Conservation (phyloP, 2,888 invertebrate genomes). For the Calameuta pallipes region DNA sequence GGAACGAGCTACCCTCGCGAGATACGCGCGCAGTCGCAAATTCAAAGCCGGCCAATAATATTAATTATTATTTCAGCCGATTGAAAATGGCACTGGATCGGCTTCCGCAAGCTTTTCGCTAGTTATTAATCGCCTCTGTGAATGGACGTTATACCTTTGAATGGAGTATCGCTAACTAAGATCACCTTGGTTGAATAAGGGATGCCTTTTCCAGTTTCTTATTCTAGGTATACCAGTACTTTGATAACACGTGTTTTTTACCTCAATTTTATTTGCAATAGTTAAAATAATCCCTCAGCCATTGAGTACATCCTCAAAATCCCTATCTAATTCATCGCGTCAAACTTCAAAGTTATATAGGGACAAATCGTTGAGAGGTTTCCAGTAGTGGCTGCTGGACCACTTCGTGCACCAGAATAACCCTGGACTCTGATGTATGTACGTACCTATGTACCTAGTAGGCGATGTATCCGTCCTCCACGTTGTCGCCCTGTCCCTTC, state of each 20-base stretch:
- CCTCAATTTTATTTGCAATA: background rate
- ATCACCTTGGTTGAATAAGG: background rate
- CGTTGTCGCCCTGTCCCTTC: background rate
- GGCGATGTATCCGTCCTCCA: background rate
- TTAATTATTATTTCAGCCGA: conserved; percentile 38
- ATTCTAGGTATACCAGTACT: background rate
- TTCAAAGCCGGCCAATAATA: conserved; percentile 41
- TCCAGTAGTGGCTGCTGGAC: background rate
- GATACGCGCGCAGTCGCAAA: conserved; percentile 53
- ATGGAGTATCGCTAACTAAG: background rate
- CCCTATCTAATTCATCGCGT: background rate
- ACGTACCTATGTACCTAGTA: background rate
- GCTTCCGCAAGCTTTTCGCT: background rate
- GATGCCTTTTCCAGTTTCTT: background rate
- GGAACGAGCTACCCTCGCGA: conserved; percentile 46
- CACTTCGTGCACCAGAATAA: background rate
- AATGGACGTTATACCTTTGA: background rate
- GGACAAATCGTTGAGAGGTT: background rate
- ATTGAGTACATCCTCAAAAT: background rate
- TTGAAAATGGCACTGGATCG: background rate
- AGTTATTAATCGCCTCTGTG: background rate
- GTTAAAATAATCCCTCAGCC: background rate
- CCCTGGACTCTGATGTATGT: background rate
- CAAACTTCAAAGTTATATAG: background rate
- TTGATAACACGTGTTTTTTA: background rate